Conservation (phyloP, 2,797 vertebrate species). For the Anguilla megastoma region DNA sequence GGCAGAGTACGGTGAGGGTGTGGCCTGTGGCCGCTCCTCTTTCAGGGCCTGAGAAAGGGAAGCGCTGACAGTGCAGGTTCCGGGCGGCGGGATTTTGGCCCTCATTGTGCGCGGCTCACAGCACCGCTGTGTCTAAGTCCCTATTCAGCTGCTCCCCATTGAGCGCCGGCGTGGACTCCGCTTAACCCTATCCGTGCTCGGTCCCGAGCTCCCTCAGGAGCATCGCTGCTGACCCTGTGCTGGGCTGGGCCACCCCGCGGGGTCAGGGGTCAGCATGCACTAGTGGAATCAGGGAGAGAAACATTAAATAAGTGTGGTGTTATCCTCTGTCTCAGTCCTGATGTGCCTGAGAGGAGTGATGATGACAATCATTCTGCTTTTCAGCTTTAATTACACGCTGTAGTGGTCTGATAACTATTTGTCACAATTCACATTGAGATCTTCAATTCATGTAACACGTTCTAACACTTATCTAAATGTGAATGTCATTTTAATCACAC, state of each 20-base stretch:
- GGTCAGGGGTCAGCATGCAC: not conserved
- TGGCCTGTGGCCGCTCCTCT: not conserved
- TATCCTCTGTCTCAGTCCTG: not conserved
- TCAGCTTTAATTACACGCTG: not conserved
- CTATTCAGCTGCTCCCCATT: conserved; percentile 1
- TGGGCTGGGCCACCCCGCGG: not conserved
- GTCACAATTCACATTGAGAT: not conserved
- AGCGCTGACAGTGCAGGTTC: not conserved
- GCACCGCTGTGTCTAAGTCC: not conserved
- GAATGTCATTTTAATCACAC: not conserved
- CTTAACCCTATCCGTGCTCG: not conserved
- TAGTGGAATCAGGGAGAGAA: no score
- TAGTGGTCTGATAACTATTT: not conserved
- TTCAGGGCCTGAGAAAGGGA: conserved; percentile 5
- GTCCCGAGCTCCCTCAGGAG: not conserved
- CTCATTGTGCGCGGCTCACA: not conserved
- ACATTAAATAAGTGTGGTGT: not conserved
- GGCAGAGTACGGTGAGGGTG: not conserved
- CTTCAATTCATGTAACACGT: not conserved
- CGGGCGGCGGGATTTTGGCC: not conserved
- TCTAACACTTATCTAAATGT: not conserved
- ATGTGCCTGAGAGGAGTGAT: not conserved
- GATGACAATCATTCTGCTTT: not conserved
- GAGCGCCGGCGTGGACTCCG: not conserved
- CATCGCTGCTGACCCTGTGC: not conserved